Base-by-base conservation (phyloP, 1,140 invertebrate species). In the Drosophila triauraria region DNA sequence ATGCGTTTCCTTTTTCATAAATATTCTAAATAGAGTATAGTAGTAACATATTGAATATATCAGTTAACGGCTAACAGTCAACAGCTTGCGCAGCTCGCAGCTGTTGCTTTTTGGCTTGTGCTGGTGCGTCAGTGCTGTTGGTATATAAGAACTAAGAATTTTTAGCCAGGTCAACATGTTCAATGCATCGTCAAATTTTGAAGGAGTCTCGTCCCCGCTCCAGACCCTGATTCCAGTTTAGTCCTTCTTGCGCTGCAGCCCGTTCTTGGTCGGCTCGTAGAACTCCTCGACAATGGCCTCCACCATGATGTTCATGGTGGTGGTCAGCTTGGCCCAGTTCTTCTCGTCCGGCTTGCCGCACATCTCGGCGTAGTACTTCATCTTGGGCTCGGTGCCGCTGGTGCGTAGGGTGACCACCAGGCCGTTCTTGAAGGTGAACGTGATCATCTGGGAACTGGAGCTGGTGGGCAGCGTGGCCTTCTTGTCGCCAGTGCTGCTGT, bases 351-450 rank as follows among this genome's bases (percentile, higher is more conserved):
- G 95, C 17, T 94, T 91, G 78, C 96, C 96, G 80, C 96, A 96
- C 47, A 98, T 94, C 94, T 99, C 99, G 1, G 97, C 97, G 93
- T 99, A 99, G 93, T 99, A 99, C 94, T 99, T 99, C 63, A 99
- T 95, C 94, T 99, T 99, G 17, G 99, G 99, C 93, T 99, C 99
- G 0, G 99, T 99, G 20, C 99, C 99, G 94, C 98, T 99, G 0
- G 98, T 99, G 75, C 99, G 95, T 9, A 99, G 93, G 0, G 98
- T 99, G 0, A 96, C 94, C 9, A 97, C 95, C 71, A 97, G 95
- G 3, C 97, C 98, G 93, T 98, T 98, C 51, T 95, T 94, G 93
- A 99, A 99, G 15, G 95, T 95, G 92, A 99, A 99, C 2, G 98
- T 99, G n/a, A 99, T 96, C 99, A 99, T 99, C 93, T 99, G 97